Evolutionary conservation across 2,113 vertebrate genomes (phyloP), one percentile per base, ranked within the genome.

Genomic region (Jaculus jaculus): DNA sequence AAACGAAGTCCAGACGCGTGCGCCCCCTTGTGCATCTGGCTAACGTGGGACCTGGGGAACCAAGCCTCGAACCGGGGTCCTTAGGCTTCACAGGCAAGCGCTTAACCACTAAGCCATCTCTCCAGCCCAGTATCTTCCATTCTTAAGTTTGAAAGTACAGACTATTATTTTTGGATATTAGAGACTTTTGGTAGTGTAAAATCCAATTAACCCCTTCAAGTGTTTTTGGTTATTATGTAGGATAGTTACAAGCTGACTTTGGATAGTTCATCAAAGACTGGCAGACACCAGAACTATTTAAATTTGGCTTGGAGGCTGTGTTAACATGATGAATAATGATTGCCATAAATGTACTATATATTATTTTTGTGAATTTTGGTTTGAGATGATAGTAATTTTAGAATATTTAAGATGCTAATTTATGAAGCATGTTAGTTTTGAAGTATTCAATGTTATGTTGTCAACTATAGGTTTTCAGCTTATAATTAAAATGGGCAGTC

Each of bases 291-390:
- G 92, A 72, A 77, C 87, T 91, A 15, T 94, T 93, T 94, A 95
- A 95, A 77, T 95, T 95, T 93, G 88, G 16, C 90, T 95, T 84
- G 84, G 75, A 96, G 58, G 92, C 47, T 82, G 24, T 18, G 30
- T 94, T 95, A 79, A 89, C 74, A 54, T 75, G 77, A 89, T 77
- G 68, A 92, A 84, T 97, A 96, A 94, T 0, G 9, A 91, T 94
- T 72, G 84, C 84, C 63, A 91, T 79, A 89, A 91, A 89, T 80
- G 68, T 72, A 83, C 65, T 95, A 18, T 95, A 18, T 90, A 96
- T 97, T 92, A 86, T 96, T 95, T 96, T 86, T 95, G 34, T 94
- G 91, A 96, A 93, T 94, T 95, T 92, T 83, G 0, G 5, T 61
- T 94, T 92, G 89, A 84, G 58, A 51, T 95, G 58, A 75, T 90